phyloP scores from a whole-genome alignment of 2,888 invertebrate species.

The Frankliniella intonsa region DNA sequence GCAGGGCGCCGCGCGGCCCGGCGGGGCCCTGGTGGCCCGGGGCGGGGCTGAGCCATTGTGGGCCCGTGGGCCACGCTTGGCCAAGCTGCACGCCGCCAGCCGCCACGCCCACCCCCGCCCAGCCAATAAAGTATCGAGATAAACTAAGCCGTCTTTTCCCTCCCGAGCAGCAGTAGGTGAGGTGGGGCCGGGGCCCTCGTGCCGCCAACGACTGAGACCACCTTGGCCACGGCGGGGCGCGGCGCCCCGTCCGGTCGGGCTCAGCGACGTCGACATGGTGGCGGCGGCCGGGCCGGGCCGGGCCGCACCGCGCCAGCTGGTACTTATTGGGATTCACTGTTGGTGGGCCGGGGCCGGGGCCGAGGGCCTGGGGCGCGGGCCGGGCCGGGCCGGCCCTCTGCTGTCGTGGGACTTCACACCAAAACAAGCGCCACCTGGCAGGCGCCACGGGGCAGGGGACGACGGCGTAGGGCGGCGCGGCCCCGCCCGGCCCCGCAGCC shows the following conservation, averaged over 20 bases:
- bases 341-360: background rate
- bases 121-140: constrained; percentile 9
- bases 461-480: background rate
- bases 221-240: background rate
- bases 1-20: background rate
- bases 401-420: background rate
- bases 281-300: background rate
- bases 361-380: background rate
- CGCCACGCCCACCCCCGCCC: background rate
- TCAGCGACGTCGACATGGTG: background rate
- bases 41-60: background rate
- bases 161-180: background rate
- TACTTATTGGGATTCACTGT: background rate
- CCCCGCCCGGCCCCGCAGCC: too few relatives aligned
- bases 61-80: background rate
- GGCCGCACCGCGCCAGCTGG: background rate
- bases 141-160: background rate
- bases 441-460: background rate
- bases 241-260: background rate
- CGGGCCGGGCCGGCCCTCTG: background rate
- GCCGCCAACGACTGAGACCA: background rate
- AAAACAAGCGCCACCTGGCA: background rate
- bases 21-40: background rate
- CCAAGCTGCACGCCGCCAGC: background rate
- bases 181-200: background rate